Base-by-base conservation (phyloP, 2,888 invertebrate genomes). In the Tanypteryx hageni region DNA sequence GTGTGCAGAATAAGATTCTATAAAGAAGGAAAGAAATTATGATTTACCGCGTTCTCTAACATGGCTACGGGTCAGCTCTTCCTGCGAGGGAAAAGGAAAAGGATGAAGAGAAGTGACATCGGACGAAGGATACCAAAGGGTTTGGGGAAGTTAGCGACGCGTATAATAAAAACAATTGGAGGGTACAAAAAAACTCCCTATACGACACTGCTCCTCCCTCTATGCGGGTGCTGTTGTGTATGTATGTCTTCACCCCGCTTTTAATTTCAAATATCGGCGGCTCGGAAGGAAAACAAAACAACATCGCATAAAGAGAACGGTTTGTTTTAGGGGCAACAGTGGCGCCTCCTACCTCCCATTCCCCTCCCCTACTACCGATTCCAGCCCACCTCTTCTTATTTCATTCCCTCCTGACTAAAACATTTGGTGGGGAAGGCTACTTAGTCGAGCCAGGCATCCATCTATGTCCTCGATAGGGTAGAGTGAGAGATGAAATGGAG, bases 181-280 rank as follows among this genome's bases (percentile, higher is more conserved):
- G n/a, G n/a, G 61, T 27, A 31, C 16, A 86, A 61, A 27, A 64
- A 89, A n/a, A 44, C 61, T 18, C n/a, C 1, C 64, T 64, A 89
- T 44, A 44, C 64, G 61, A 61, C 27, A 31, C 58, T 22, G 18
- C 61, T 31, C 61, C 4, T 18, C 56, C n/a, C n/a, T n/a, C n/a
- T n/a, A n/a, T n/a, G n/a, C n/a, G n/a, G n/a, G n/a, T n/a, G n/a
- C n/a, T n/a, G n/a, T n/a, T n/a, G n/a, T 13, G 57, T 18, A 44
- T 11, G 83, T 16, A 18, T n/a, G 10, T 11, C 59, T 16, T 61
- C 59, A 61, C 85, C 59, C 22, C 27, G 86, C 86, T 61, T 86
- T 86, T 61, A 86, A 86, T 86, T 86, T 86, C 61, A 86, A 86
- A 86, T 86, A 86, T 86, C 86, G 27, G 56, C 83, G 83, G 83